Base-by-base conservation (phyloP, 1,140 invertebrate species). In the Drosophila tsacasi region DNA sequence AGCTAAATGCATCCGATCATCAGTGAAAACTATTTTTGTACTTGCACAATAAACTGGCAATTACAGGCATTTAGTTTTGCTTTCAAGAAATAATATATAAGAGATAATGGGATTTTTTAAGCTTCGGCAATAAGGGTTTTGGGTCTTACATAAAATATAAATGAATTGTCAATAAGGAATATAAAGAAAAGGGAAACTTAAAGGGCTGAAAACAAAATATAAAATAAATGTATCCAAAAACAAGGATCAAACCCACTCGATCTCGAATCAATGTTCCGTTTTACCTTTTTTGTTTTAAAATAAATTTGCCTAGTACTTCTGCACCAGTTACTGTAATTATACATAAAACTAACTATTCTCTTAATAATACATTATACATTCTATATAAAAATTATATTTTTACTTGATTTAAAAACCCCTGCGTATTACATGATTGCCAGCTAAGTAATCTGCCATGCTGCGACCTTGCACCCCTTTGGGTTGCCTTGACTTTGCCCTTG, bases 401-500 rank as follows among this genome's bases (percentile, higher is more conserved):
- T 23, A 8, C 9, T 49, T 49, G 5, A n/a, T n/a, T 10, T 27
- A 10, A 27, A 49, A 6, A 27, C 1, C 25, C 6, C 17, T 9
- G 6, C 15, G 17, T 27, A n/a, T 49, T 27, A 49, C 15, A 49
- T 27, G 23, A 49, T 49, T 49, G 8, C 6, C 23, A 49, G 13
- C 47, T 3, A 23, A 30, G 8, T 37, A 13, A 12, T 19, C 10
- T 13, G 30, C 8, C 55, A 30, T 23, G n/a, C 47, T 64, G n/a
- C 69, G 27, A 17, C 47, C 32, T 63, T 54, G 47, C 57, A 42
- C 32, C 25, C 60, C 10, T 37, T 32, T 32, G 32, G 19, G 35
- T 25, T 58, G 76, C 76, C 76, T 79, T 79, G 76, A 79, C 67
- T 79, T 79, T 79, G 76, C 72, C 76, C 76, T 79, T 79, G 76